A percentile compares a stretch with the other conserved stretches of the same genome.
Conservation (phyloP, 1,140 invertebrate species). For the Cyrtorhinus lividipennis region DNA sequence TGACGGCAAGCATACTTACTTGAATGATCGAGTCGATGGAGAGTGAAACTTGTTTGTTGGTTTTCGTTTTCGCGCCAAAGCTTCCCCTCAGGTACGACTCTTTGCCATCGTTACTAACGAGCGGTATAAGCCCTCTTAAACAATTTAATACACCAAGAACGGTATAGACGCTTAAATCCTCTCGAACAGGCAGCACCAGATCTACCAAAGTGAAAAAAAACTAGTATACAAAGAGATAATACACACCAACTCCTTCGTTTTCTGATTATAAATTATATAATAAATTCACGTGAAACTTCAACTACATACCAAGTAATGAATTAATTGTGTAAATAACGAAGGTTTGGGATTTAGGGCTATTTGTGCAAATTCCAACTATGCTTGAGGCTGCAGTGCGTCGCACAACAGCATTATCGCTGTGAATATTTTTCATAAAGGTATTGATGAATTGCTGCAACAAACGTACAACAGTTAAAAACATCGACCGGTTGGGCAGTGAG, state of each 20-base stretch:
- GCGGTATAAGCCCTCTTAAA: conserved; percentile 44
- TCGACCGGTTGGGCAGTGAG: too few species aligned
- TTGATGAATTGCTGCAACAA: conserved; percentile 41
- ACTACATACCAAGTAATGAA: conserved; percentile 31
- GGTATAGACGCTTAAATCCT: conserved; percentile 33
- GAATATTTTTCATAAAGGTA: conserved; percentile 48
- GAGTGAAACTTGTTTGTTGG: conserved; percentile 8
- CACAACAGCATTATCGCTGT: conserved; percentile 40
- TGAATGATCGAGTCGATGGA: conserved; percentile 20
- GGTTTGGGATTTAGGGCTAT: conserved; percentile 43
- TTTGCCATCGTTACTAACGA: conserved; percentile 28
- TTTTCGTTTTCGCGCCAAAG: conserved; percentile 28
- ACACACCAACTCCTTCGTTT: too few species aligned
- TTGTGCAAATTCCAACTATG: conserved; percentile 44
- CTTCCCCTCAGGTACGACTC: conserved; percentile 29
- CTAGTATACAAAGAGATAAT: too few species aligned
- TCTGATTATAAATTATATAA: too few species aligned
- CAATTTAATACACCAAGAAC: conserved; percentile 50
- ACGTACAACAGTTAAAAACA: conserved; percentile 11
- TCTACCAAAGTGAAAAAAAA: too few species aligned
- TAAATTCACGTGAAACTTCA: conserved; percentile 23
- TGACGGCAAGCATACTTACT: too few species aligned
- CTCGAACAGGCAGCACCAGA: conserved; percentile 37
- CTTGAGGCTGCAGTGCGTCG: conserved; percentile 47
- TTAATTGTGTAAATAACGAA: conserved; percentile 45